A percentile compares a stretch with the other conserved stretches of the same genome.
phyloP scores from a whole-genome alignment of 2,888 invertebrate species.

The Platycheirus albimanus region DNA sequence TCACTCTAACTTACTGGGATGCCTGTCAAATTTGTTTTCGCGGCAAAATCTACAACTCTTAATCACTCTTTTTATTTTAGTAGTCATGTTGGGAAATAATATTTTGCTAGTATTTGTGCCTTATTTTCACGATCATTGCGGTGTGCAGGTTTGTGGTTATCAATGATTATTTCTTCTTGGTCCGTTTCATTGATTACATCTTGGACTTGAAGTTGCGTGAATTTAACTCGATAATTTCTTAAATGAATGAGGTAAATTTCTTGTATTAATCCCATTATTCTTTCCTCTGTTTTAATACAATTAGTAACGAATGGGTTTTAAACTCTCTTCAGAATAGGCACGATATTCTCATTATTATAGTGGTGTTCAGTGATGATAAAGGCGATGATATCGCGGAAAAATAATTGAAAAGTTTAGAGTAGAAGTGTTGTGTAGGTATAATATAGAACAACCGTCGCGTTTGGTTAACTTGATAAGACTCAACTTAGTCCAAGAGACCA shows the following conservation, averaged over 20 bases:
- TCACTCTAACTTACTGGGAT: background rate
- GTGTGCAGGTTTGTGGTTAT: slow-evolving; percentile 41
- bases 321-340: background rate
- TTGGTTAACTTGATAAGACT: no score
- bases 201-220: background rate
- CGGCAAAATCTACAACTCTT: no score
- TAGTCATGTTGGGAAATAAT: slow-evolving; percentile 1
- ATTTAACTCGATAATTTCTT: background rate
- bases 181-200: background rate
- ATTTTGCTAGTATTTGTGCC: slow-evolving; percentile 29
- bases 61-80: background rate
- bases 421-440: no score
- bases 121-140: slow-evolving; percentile 44
- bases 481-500: no score
- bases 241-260: slow-evolving; percentile 6
- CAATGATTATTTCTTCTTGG: slow-evolving; percentile 27
- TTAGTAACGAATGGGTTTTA: slow-evolving; percentile 40
- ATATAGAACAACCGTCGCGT: no score
- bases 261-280: slow-evolving; percentile 33
- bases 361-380: background rate
- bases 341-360: background rate
- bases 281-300: slow-evolving; percentile 18
- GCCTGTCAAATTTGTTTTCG: background rate
- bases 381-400: background rate
- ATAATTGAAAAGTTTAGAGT: background rate